These are phyloP conservation scores for Bungarus multicinctus DNA, from an alignment of 2,113 vertebrate species.

Conservation along the genomic window DNA sequence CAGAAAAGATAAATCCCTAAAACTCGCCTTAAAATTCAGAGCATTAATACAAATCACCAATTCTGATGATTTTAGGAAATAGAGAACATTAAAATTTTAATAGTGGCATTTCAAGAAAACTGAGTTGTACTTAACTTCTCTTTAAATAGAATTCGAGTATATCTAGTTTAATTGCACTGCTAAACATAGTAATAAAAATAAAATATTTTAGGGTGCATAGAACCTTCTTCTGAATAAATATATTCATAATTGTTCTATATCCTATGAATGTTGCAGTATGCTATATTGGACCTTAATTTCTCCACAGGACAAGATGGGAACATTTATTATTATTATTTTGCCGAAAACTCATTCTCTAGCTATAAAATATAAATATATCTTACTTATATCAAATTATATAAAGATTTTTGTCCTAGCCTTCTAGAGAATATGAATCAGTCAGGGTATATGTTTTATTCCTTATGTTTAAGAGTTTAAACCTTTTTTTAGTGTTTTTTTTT, in stretches of 20 bases:
- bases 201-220: not conserved
- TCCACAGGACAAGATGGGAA: not conserved
- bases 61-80: not conserved
- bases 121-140: not conserved
- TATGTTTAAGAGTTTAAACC: conserved; percentile 18
- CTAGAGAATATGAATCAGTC: conserved; percentile 25
- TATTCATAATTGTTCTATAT: not conserved
- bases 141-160: not conserved
- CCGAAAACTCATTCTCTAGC: not conserved
- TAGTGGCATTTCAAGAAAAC: not conserved
- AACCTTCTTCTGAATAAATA: conserved; percentile 6
- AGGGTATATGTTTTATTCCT: conserved; percentile 6
- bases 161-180: not conserved
- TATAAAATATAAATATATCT: not conserved
- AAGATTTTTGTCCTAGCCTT: not conserved
- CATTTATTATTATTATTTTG: not conserved
- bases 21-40: not conserved
- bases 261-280: not conserved
- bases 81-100: not conserved
- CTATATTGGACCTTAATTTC: not conserved
- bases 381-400: not conserved
- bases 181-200: not conserved
- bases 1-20: not conserved
- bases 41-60: not conserved
- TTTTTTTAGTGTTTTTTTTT: conserved; percentile 13